Evolutionary conservation across 2,888 invertebrate species (phyloP).

Genomic region (Athripsodes cinereus): DNA sequence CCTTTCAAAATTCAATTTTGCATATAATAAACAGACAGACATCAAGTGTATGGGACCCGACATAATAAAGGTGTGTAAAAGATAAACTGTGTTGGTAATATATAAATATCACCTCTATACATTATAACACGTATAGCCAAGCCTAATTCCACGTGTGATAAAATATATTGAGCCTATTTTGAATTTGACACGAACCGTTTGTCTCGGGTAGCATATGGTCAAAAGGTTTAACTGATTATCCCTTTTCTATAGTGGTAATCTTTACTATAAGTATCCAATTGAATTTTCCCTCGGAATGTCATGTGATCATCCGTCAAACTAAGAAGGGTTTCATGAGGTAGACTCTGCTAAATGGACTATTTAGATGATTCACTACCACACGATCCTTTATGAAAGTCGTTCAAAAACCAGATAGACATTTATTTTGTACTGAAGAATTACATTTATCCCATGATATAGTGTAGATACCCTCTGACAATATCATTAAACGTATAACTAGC

Average conservation of each 20-base stretch:
- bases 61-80: too few relatives aligned
- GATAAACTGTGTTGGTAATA: too few relatives aligned
- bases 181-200: background rate
- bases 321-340: background rate
- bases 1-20: too few relatives aligned
- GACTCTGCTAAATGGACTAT: background rate
- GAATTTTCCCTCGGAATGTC: background rate
- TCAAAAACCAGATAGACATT: background rate
- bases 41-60: too few relatives aligned
- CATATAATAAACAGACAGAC: too few relatives aligned
- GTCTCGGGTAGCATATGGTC: background rate
- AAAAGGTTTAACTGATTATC: conserved; percentile 1
- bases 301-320: background rate
- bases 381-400: background rate
- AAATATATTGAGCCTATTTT: background rate
- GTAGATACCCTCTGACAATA: too few relatives aligned
- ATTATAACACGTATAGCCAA: too few relatives aligned
- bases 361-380: background rate
- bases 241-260: conserved; percentile 1
- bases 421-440: background rate
- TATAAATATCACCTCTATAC: too few relatives aligned
- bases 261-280: conserved; percentile 2
- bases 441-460: too few relatives aligned
- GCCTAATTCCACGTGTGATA: background rate
- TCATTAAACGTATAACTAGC: too few relatives aligned